These are phyloP conservation scores for Rhizomys pruinosus DNA, from an alignment of 2,113 vertebrate species.

Conservation along the genomic window DNA sequence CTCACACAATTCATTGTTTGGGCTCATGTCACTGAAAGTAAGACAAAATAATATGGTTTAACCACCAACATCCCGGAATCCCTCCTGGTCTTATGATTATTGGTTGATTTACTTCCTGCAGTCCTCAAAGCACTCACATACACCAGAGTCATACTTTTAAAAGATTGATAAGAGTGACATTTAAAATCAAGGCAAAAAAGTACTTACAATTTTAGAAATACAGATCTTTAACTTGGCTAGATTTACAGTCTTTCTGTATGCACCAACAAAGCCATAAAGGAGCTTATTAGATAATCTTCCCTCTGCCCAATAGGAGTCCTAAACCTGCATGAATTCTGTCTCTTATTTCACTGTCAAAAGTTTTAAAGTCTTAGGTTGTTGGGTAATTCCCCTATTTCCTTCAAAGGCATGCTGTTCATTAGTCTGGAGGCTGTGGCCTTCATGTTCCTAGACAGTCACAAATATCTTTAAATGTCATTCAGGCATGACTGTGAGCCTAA, in stretches of 20 bases:
- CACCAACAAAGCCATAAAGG: neutral
- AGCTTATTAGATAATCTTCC: neutral
- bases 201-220: constrained; percentile 31
- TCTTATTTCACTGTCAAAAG: neutral
- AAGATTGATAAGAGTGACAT: constrained; percentile 12
- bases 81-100: constrained; percentile 3
- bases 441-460: constrained; percentile 32
- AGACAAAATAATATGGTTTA: neutral
- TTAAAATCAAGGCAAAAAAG: constrained; percentile 28
- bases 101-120: constrained; percentile 21
- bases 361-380: constrained; percentile 28
- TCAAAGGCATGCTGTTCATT: constrained; percentile 13
- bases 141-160: neutral
- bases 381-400: constrained; percentile 20
- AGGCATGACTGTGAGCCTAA: constrained; percentile 72
- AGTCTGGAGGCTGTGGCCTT: constrained; percentile 23
- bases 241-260: neutral
- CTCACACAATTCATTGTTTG: neutral
- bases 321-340: neutral
- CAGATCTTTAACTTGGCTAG: neutral
- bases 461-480: constrained; percentile 52
- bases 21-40: neutral
- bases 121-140: neutral
- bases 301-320: neutral
- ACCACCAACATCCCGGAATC: neutral